Evolutionary conservation across 2,113 vertebrate species (phyloP).

Genomic region (Tapirus terrestris): DNA sequence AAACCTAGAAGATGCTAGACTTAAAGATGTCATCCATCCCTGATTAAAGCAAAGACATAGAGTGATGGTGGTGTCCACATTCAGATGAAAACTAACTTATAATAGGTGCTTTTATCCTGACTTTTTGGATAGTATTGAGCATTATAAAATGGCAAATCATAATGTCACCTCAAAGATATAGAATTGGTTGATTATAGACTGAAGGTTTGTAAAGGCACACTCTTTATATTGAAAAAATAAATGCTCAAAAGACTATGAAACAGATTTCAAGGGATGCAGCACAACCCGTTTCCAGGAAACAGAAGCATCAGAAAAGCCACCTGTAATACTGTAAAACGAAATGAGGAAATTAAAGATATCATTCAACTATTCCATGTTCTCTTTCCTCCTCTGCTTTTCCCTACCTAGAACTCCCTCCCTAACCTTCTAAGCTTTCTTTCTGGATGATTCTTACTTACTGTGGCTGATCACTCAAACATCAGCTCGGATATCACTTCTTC

Average conservation of each 20-base stretch:
- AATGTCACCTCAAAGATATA: neutral
- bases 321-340: neutral
- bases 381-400: neutral
- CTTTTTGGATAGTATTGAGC: neutral
- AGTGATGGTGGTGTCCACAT: neutral
- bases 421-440: neutral
- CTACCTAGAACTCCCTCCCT: too few relatives aligned
- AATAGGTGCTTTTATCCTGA: neutral
- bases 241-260: neutral
- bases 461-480: neutral
- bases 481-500: neutral
- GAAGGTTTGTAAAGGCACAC: neutral
- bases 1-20: neutral
- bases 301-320: neutral
- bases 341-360: neutral
- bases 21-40: neutral
- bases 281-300: neutral
- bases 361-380: neutral
- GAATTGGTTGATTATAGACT: neutral
- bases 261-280: neutral
- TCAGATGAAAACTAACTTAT: neutral
- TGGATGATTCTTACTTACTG: neutral
- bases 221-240: neutral
- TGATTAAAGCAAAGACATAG: neutral
- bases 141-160: neutral